Percentiles rank a stretch among this genome's conserved stretches.
Evolutionary conservation across 2,888 invertebrate genomes (phyloP).

Genomic region (Oscheius onirici): DNA sequence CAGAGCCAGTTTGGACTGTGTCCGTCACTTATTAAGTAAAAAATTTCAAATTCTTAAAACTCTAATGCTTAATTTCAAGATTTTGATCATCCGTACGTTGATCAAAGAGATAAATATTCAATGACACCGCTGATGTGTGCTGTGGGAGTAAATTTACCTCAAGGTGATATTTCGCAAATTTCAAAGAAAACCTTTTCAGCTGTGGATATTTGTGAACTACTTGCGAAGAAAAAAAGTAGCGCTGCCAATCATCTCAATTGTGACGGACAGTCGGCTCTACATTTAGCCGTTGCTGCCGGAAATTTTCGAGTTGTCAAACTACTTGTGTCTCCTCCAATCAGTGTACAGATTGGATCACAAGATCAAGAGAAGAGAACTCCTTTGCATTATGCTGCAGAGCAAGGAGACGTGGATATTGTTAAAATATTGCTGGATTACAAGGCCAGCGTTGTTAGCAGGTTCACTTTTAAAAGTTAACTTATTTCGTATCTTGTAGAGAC

Average conservation of each 20-base stretch:
- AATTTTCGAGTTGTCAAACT: conserved; percentile 57
- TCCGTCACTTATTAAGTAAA: conserved; percentile 39
- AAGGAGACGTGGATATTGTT: conserved; percentile 53
- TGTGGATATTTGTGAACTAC: conserved; percentile 51
- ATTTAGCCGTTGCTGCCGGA: conserved; percentile 65
- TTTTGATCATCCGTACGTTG: conserved; percentile 53
- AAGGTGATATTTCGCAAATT: conserved; percentile 29
- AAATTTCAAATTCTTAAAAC: background rate
- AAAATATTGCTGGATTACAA: conserved; percentile 43
- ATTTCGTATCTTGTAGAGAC: conserved; percentile 35
- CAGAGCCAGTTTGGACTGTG: conserved; percentile 42
- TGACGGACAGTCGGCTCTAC: conserved; percentile 59
- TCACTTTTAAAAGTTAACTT: no score
- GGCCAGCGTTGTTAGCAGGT: background rate
- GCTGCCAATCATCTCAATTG: conserved; percentile 39
- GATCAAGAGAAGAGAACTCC: conserved; percentile 64
- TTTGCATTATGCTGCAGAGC: conserved; percentile 61
- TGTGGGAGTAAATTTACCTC: conserved; percentile 51
- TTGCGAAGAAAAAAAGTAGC: conserved; percentile 51
- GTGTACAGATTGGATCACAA: conserved; percentile 40
- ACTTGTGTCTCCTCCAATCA: conserved; percentile 42
- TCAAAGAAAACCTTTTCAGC: conserved; percentile 36
- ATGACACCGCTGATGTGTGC: conserved; percentile 68
- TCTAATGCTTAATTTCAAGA: conserved; percentile 22
- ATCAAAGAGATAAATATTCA: conserved; percentile 60